Evolutionary conservation across 2,888 invertebrate genomes (phyloP), one percentile per base, ranked within the genome.

Genomic region (Crematogaster levior): DNA sequence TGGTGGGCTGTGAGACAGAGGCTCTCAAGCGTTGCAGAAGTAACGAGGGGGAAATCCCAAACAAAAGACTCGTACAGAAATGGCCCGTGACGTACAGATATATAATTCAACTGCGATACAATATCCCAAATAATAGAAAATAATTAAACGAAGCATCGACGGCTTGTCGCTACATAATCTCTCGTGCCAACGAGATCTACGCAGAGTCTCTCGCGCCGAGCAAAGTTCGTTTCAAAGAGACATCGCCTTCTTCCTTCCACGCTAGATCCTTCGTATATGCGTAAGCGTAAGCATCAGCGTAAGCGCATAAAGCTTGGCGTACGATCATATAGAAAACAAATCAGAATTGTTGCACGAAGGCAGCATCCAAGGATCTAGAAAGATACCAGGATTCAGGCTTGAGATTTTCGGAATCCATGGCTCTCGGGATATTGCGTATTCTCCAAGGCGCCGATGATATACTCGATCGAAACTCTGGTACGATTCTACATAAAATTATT

Each of bases 111-210:
- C 56, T 68, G 70, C 77, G 56, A 79, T 53, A 43, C 68, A 53
- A 77, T 79, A 66, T 65, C 18, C 4, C 34, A 79, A 70, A 79
- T 34, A 79, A 79, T 68, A 56, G 12, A 56, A 79, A 79, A 68
- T 43, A 70, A 70, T 79, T 24, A 79, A 56, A 79, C 43, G 70
- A 79, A 79, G 77, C 77, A n/a, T 77, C 77, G 40, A 68, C 53
- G 53, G 74, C 74, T 63, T 24, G 40, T 77, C 66, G 65, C 51
- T 75, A n/a, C n/a, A n/a, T n/a, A 66, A 51, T 75, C 70, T 43
- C 70, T 46, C 40, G 66, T 77, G 75, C 66, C 68, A 68, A 56
- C 53, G 77, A 61, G 74, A 4, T 63, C 34, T 74, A 46, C 34
- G 21, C 24, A 63, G n/a, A n/a, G 18, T 74, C 63, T 34, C 40